Base-by-base conservation (phyloP, 1,140 invertebrate genomes). In the Rhizoglyphus robini region DNA sequence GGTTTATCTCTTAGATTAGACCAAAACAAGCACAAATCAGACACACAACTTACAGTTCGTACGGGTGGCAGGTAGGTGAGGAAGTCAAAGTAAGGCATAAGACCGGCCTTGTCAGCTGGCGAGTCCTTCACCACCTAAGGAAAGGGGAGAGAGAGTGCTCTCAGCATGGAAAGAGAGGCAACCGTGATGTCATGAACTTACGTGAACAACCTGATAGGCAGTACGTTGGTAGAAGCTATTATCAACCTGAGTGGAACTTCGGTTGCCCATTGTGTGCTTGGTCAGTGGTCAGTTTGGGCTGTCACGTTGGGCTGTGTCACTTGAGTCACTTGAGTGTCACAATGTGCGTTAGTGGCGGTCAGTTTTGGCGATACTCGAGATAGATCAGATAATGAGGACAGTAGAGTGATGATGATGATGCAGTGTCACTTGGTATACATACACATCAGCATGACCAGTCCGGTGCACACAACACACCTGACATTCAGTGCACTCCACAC, bases 141-240 rank as follows among this genome's bases (percentile, higher is more conserved):
- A 5, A 54, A 25, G 23, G 8, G 23, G 5, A 27, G 23, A 54
- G 23, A 54, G 20, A 54, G 15, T n/a, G n/a, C n/a, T n/a, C 8
- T 54, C 23, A 15, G 8, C 8, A 54, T 32, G 8, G 23, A 54
- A 32, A 54, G 8, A 27, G 31, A 54, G 31, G 8, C 8, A 54
- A 32, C 51, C 8, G 20, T 54, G 8, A 54, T 25, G 23, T 8
- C 8, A 8, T 54, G 31, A 25, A 8, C 51, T 25, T 54, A 54
- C 51, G 23, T 54, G 51, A 54, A 54, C 20, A 25, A 54, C 20
- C 23, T 54, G 51, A 54, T 54, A 54, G 8, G 51, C 51, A 20
- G 31, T 15, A 54, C 51, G 51, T 25, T 32, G 23, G 23, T 27
- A 54, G 20, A 54, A 54, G 51, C 51, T 20, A 32, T 54, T 54